These are phyloP conservation scores for Oscheius sp. DNA, from an alignment of 2,888 invertebrate species.

Conservation along the genomic window DNA sequence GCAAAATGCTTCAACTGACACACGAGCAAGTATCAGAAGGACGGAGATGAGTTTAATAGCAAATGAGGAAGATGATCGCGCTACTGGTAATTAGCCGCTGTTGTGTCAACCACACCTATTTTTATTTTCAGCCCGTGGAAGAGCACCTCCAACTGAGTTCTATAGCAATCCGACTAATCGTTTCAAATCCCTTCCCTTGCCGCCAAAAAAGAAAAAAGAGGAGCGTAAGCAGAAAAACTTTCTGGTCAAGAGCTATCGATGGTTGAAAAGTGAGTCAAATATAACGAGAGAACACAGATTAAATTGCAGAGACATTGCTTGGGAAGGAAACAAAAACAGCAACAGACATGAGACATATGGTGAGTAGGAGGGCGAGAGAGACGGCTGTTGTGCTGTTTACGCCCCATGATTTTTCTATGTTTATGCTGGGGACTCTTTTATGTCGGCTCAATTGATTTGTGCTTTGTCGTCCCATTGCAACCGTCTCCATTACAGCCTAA, in stretches of 20 bases:
- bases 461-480: too few relatives aligned
- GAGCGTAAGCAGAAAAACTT: constrained; percentile 8
- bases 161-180: constrained; percentile 12
- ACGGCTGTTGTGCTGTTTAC: constrained; percentile 17
- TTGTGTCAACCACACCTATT: background rate
- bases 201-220: constrained; percentile 12
- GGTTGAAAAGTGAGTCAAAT: constrained; percentile 21
- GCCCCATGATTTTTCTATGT: constrained; percentile 24
- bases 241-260: constrained; percentile 6
- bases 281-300: background rate
- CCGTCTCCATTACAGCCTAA: too few relatives aligned
- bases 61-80: constrained; percentile 17
- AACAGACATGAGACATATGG: constrained; percentile 10
- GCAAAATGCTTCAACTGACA: constrained; percentile 5
- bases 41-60: constrained; percentile 27
- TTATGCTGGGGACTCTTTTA: constrained; percentile 11
- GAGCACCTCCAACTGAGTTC: constrained; percentile 18
- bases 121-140: constrained; percentile 7
- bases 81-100: constrained; percentile 1
- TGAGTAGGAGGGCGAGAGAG: background rate
- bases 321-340: constrained; percentile 1
- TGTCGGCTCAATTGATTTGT: constrained; percentile 14
- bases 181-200: constrained; percentile 27
- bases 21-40: background rate
- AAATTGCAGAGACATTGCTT: background rate